Percentiles rank a stretch among this genome's conserved stretches.
Conservation (phyloP, 2,113 vertebrate genomes). For the Grammomys surdaster region DNA sequence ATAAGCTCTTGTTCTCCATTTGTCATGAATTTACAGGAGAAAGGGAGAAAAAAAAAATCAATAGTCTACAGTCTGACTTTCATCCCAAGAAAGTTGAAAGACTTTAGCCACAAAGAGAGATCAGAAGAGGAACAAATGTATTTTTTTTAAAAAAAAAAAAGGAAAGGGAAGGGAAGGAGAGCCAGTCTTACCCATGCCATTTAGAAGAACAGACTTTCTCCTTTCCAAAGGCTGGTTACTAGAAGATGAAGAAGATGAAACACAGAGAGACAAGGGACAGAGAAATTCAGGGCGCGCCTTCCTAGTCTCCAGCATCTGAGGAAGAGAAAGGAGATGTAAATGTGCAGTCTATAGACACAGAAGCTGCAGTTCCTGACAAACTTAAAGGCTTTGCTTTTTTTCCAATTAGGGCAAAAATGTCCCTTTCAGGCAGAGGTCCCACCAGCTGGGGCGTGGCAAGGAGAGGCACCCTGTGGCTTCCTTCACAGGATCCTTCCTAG, state of each 20-base stretch:
- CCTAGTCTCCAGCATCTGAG: not conserved
- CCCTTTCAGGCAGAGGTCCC: not conserved
- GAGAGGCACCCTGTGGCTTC: not conserved
- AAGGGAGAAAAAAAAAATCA: conserved; percentile 73
- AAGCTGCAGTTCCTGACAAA: conserved; percentile 35
- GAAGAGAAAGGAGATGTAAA: conserved; percentile 17
- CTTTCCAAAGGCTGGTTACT: conserved; percentile 66
- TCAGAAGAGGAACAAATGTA: conserved; percentile 76
- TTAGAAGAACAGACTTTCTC: conserved; percentile 67
- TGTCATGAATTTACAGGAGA: conserved; percentile 76
- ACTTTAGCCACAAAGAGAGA: conserved; percentile 73
- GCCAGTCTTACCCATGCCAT: conserved; percentile 52
- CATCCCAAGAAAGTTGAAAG: conserved; percentile 80
- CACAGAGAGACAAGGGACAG: not conserved
- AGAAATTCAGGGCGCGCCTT: not conserved
- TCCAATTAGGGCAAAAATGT: not conserved
- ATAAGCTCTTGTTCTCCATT: conserved; percentile 80
- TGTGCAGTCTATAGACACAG: conserved; percentile 43
- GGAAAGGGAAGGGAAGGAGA: not conserved
- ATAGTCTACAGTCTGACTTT: conserved; percentile 77
- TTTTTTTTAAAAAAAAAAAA: conserved; percentile 7
- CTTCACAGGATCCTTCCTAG: not conserved
- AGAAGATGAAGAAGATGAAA: conserved; percentile 28
- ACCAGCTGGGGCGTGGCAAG: not conserved
- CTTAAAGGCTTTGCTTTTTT: conserved; percentile 31